Evolutionary conservation across 2,888 invertebrate genomes (phyloP).

Genomic region (Digitonthophagus gazella): DNA sequence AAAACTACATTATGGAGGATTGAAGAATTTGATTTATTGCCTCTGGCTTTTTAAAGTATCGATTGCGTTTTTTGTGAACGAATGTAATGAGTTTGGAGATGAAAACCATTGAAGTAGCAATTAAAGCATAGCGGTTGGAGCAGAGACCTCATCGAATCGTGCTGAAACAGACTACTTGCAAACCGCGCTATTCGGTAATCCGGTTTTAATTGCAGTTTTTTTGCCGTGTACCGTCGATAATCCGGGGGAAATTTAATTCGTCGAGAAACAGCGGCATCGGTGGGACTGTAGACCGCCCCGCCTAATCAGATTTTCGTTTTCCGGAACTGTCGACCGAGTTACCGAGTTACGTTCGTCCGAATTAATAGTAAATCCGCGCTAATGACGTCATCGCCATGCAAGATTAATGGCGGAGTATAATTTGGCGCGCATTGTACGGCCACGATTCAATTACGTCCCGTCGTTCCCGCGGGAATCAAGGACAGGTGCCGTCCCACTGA

Average conservation of each 20-base stretch:
- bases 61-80: no score
- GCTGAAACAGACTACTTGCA: neutral
- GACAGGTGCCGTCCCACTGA: neutral
- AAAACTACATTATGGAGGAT: no score
- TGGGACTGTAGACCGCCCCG: neutral
- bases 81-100: no score
- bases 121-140: neutral
- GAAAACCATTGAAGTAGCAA: neutral
- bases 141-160: neutral
- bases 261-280: neutral
- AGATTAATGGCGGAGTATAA: constrained; percentile 18
- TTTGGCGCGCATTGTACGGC: constrained; percentile 14
- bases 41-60: no score
- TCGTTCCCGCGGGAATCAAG: neutral
- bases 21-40: no score
- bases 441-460: constrained; percentile 13
- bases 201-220: neutral
- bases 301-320: neutral
- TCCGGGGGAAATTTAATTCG: neutral
- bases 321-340: neutral
- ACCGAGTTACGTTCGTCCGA: neutral
- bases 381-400: constrained; percentile 13
- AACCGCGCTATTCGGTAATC: neutral
- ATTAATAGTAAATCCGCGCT: constrained; percentile 11
- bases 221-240: neutral